phyloP scores from a whole-genome alignment of 2,797 vertebrate species.

The Melanotaenia trifasciata region DNA sequence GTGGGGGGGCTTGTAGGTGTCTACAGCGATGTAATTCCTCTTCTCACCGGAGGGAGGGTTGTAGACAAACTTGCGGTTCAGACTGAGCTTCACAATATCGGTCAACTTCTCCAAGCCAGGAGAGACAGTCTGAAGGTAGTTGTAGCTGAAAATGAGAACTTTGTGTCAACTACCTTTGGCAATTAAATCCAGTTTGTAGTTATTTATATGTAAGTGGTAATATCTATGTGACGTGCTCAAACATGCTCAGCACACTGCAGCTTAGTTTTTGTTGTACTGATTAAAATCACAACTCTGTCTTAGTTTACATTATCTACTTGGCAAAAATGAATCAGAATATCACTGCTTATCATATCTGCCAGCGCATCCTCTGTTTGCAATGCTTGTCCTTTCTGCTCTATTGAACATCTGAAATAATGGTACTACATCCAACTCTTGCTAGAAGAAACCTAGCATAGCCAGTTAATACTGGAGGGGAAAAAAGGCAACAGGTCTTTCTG shows the following conservation, averaged over 20 bases:
- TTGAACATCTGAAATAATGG: slow-evolving; percentile 35
- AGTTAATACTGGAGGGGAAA: slow-evolving; percentile 13
- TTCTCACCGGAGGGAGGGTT: slow-evolving; percentile 81
- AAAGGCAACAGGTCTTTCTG: not conserved
- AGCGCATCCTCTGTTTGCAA: slow-evolving; percentile 31
- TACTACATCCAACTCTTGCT: slow-evolving; percentile 12
- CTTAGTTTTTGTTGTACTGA: slow-evolving; percentile 2
- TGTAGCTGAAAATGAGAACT: slow-evolving; percentile 84
- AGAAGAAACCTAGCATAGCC: slow-evolving; percentile 13
- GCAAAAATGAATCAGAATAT: slow-evolving; percentile 11
- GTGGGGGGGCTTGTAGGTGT: slow-evolving; percentile 76
- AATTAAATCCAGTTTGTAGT: slow-evolving; percentile 10
- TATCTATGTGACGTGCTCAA: not conserved
- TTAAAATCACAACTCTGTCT: slow-evolving; percentile 28
- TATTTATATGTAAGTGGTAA: slow-evolving; percentile 6
- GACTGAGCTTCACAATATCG: slow-evolving; percentile 88
- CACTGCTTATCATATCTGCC: slow-evolving; percentile 15
- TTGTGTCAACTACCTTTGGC: slow-evolving; percentile 3
- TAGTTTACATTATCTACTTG: slow-evolving; percentile 14
- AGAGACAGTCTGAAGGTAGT: slow-evolving; percentile 85
- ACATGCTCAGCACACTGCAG: slow-evolving; percentile 1
- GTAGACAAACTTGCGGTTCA: slow-evolving; percentile 87
- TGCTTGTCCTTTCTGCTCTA: slow-evolving; percentile 33
- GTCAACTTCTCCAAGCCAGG: slow-evolving; percentile 91
- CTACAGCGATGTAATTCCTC: slow-evolving; percentile 88